These are phyloP conservation scores for Tachina fera DNA, from an alignment of 2,888 invertebrate species.

Conservation along the genomic window DNA sequence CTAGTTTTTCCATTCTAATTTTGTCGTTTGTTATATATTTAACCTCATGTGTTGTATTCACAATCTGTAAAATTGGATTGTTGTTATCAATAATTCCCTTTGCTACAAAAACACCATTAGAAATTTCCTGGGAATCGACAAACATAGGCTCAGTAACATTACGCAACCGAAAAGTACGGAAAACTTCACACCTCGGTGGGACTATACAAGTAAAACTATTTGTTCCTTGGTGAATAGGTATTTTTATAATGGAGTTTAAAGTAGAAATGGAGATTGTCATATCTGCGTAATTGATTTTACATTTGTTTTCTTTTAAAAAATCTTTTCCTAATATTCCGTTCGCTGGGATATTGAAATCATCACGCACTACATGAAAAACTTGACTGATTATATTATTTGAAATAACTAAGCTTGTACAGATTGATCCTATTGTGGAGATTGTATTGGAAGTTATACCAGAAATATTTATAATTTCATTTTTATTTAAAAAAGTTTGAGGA, in stretches of 20 bases:
- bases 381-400: neutral
- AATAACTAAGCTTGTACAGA: neutral
- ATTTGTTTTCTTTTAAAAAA: slow-evolving; percentile 4
- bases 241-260: neutral
- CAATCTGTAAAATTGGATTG: neutral
- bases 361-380: neutral
- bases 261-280: neutral
- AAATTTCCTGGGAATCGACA: neutral
- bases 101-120: neutral
- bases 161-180: too few relatives aligned
- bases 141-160: neutral
- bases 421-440: slow-evolving; percentile 7
- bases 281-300: neutral
- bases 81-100: neutral
- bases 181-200: too few relatives aligned
- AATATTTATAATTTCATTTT: slow-evolving; percentile 23
- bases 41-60: neutral
- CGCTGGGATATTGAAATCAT: slow-evolving; percentile 7
- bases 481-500: slow-evolving; percentile 2
- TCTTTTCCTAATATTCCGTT: slow-evolving; percentile 8
- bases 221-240: slow-evolving; percentile 7
- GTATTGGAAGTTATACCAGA: slow-evolving; percentile 14
- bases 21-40: neutral
- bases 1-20: neutral
- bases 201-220: neutral